These are phyloP conservation scores for Ephestia elutella DNA, from an alignment of 1,140 invertebrate genomes.

Conservation along the genomic window DNA sequence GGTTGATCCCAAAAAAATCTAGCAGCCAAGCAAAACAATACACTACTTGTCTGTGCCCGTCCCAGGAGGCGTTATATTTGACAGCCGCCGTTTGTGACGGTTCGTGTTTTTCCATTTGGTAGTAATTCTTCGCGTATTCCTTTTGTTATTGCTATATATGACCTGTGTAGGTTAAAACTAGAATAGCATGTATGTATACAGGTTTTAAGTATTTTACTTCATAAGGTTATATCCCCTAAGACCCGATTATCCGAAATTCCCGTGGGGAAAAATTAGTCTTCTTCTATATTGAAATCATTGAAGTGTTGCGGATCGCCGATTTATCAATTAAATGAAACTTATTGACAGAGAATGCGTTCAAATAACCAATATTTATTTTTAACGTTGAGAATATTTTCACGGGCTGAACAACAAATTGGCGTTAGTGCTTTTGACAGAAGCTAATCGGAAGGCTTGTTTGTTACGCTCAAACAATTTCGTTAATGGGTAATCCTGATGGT, in stretches of 20 bases:
- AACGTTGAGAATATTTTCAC: not conserved
- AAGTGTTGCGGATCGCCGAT: too few species aligned
- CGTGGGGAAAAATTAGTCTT: too few species aligned
- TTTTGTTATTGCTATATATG: not conserved
- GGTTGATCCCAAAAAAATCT: not conserved
- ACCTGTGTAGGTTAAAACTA: too few species aligned
- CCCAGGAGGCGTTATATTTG: not conserved
- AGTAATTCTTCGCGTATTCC: not conserved
- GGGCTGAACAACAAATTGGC: not conserved
- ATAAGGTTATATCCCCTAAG: too few species aligned
- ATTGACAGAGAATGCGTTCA: not conserved
- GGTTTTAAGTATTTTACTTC: too few species aligned
- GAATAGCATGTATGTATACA: too few species aligned
- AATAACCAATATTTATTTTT: not conserved
- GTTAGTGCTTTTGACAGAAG: slow-evolving; percentile 19
- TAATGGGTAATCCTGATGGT: slow-evolving; percentile 22
- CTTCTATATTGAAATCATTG: too few species aligned
- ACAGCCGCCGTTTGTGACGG: too few species aligned
- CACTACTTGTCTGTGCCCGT: slow-evolving; percentile 1
- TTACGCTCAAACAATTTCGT: slow-evolving; percentile 18
- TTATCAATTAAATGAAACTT: too few species aligned
- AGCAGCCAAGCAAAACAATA: slow-evolving; percentile 2
- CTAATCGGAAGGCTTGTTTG: slow-evolving; percentile 20
- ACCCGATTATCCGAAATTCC: too few species aligned
- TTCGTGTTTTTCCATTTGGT: not conserved